Conservation (phyloP, 92 coral and sea anemone species). For the Heliopora coerulea region DNA sequence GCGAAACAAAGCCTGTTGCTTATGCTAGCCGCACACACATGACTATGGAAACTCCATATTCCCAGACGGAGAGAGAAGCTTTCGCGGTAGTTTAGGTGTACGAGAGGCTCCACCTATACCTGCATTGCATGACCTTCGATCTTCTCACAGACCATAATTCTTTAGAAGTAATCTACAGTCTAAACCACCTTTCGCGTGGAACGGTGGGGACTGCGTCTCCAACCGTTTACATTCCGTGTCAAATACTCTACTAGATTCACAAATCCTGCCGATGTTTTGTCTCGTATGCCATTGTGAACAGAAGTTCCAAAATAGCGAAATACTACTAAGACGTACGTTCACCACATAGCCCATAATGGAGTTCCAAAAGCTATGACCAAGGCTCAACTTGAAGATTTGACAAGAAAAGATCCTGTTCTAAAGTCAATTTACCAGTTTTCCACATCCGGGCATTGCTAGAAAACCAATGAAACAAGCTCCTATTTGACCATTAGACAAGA, state of each 20-base stretch:
- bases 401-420: no score
- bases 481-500: no score
- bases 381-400: no score
- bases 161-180: background rate
- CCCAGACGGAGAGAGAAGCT: background rate
- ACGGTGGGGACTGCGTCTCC: background rate
- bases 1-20: background rate
- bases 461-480: no score
- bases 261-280: slow-evolving; percentile 43
- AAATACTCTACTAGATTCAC: slow-evolving; percentile 18
- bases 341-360: slow-evolving; percentile 14
- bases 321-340: slow-evolving; percentile 43
- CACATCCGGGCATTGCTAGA: no score
- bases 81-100: background rate
- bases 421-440: no score
- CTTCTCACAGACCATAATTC: background rate
- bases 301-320: slow-evolving; percentile 31
- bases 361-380: slow-evolving; percentile 29
- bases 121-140: background rate
- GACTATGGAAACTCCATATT: background rate
- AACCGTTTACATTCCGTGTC: background rate
- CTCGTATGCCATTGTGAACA: slow-evolving; percentile 19
- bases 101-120: background rate
- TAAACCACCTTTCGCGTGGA: background rate
- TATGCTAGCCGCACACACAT: no score